Evolutionary conservation across 2,797 vertebrate genomes (phyloP).

Genomic region (Parauchenoglanis ngamensis): DNA sequence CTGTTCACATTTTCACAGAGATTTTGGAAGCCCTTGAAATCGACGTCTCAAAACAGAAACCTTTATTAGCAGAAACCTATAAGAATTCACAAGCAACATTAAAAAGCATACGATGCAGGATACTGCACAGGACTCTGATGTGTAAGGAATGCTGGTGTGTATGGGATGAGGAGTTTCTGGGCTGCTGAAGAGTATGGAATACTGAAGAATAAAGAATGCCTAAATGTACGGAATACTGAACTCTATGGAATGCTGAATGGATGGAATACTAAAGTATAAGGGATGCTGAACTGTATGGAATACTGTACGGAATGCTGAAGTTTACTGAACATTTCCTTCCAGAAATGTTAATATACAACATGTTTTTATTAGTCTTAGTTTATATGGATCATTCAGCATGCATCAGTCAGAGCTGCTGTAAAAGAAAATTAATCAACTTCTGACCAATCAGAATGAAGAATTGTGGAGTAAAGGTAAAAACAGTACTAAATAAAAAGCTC

Average conservation of each 20-base stretch:
- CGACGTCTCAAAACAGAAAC: not conserved
- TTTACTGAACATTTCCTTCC: not conserved
- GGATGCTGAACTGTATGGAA: too few relatives aligned
- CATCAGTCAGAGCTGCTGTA: not conserved
- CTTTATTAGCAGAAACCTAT: too few relatives aligned
- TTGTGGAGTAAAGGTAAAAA: not conserved
- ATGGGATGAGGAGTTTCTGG: too few relatives aligned
- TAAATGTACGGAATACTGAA: not conserved
- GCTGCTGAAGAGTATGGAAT: not conserved
- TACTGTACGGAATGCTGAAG: not conserved
- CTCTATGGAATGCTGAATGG: not conserved
- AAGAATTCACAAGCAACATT: not conserved
- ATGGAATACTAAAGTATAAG: not conserved
- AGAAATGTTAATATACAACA: too few relatives aligned
- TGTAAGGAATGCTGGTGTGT: too few relatives aligned
- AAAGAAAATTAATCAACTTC: not conserved
- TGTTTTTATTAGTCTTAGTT: not conserved
- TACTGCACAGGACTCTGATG: fast-evolving
- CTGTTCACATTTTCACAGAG: not conserved
- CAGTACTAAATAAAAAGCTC: not conserved
- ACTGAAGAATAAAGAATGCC: not conserved
- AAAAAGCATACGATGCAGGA: not conserved
- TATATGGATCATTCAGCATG: not conserved
- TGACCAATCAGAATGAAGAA: not conserved
- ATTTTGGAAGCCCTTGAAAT: not conserved